Evolutionary conservation across 1,140 invertebrate genomes (phyloP).

Genomic region (Carcinoscorpius rotundicauda): DNA sequence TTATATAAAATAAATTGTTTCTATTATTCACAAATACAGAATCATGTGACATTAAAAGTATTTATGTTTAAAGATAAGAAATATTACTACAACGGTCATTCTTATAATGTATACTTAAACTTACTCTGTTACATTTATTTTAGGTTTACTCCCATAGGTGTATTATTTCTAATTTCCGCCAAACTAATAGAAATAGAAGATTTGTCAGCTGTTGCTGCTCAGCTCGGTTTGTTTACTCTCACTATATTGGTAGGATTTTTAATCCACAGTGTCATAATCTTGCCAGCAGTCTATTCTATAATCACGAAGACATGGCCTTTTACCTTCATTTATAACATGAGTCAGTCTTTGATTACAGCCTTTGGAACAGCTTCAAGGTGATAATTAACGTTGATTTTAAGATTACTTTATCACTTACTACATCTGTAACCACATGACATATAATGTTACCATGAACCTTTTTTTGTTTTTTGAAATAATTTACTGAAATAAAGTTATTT

Average conservation of each 20-base stretch:
- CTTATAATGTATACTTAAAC: not conserved
- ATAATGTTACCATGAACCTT: too few species aligned
- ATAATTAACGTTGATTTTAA: not conserved
- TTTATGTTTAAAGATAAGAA: slow-evolving; percentile 7
- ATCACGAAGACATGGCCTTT: slow-evolving; percentile 66
- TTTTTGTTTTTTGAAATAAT: too few species aligned
- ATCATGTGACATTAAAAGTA: not conserved
- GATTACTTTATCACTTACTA: too few species aligned
- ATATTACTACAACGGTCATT: not conserved
- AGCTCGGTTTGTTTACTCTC: slow-evolving; percentile 78
- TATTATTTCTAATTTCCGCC: slow-evolving; percentile 76
- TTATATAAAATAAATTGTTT: too few species aligned
- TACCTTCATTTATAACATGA: slow-evolving; percentile 63
- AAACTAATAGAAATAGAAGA: slow-evolving; percentile 81
- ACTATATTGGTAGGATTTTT: slow-evolving; percentile 79
- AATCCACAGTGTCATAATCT: slow-evolving; percentile 75
- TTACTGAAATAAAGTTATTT: too few species aligned
- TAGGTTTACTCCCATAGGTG: slow-evolving; percentile 84
- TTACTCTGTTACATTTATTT: slow-evolving; percentile 5
- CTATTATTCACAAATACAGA: not conserved
- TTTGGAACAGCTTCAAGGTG: slow-evolving; percentile 89
- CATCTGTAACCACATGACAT: too few species aligned
- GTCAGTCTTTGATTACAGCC: slow-evolving; percentile 75
- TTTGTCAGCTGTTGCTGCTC: slow-evolving; percentile 62
- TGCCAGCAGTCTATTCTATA: slow-evolving; percentile 69